Base-by-base conservation (phyloP, 2,113 vertebrate species). In the Heterotilapia buettikoferi region DNA sequence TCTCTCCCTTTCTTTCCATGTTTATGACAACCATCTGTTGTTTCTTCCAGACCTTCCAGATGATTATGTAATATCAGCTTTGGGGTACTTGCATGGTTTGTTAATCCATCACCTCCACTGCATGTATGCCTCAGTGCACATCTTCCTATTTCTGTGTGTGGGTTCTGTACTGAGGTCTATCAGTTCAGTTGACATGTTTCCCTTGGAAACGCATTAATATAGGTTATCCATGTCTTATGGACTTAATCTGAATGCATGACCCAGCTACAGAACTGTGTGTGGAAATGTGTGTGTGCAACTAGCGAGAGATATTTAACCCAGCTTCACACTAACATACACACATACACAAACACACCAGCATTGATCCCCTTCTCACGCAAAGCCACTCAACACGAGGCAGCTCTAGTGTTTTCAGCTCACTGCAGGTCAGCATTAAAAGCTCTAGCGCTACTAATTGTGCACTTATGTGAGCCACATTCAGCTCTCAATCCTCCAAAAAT, bases 171-270 rank as follows among this genome's bases (percentile, higher is more conserved):
- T 40, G 14, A n/a, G 43, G 33, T 84, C 21, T 38, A 10, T 21
- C 10, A 53, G 45, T 85, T 68, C 24, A 80, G 19, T 83, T 84
- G 38, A 40, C 40, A n/a, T 53, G 14, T 6, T 86, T 66, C 3
- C 26, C 29, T 14, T 18, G 6, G 84, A 33, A 90, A 88, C 82
- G 53, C 53, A 89, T 90, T 83, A 90, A 94, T 94, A 92, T 92
- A 95, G 90, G 84, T 95, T 95, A 95, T 90, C 63, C 90, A 79
- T 92, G 92, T 93, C 85, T 94, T 94, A 92, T 76, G 83, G 80
- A 90, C 89, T 89, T 96, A 94, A 92, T 94, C 92, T 93, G 84
- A 92, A 93, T 93, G 78, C 88, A 87, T 91, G 84, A 93, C 84
- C 91, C 80, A 76, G 80, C 83, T 86, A 87, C 47, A 24, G 80